These are phyloP conservation scores for Mormyrus hasselquistii DNA, from an alignment of 2,797 vertebrate species.

Conservation along the genomic window DNA sequence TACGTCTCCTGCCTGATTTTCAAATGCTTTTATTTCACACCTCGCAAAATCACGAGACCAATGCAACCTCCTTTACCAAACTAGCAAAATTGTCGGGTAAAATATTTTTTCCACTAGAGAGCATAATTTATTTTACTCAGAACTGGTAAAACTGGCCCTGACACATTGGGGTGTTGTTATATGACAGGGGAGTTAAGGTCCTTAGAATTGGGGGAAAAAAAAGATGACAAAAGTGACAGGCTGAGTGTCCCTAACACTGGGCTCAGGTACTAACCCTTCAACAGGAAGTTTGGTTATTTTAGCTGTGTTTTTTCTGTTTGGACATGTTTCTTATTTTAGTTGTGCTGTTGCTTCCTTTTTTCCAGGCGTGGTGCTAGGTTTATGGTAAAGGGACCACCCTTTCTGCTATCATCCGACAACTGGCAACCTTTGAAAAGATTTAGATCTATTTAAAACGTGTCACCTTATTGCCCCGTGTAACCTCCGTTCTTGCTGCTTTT, in stretches of 20 bases:
- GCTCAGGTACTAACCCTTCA: slow-evolving; percentile 8
- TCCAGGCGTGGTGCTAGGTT: neutral
- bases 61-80: neutral
- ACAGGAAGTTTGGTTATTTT: slow-evolving; percentile 16
- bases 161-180: neutral
- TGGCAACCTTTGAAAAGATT: slow-evolving; percentile 8
- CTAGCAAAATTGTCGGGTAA: neutral
- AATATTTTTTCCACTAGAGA: neutral
- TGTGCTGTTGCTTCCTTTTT: slow-evolving; percentile 5
- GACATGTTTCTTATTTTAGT: slow-evolving; percentile 11
- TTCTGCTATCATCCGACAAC: neutral
- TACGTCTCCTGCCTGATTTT: neutral
- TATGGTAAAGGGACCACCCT: neutral
- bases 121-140: neutral
- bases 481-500: neutral
- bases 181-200: neutral
- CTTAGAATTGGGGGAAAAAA: neutral
- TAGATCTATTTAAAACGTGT: neutral
- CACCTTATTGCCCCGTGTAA: neutral
- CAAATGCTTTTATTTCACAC: neutral
- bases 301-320: slow-evolving; percentile 11
- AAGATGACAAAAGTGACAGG: neutral
- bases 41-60: neutral
- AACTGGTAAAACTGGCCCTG: neutral
- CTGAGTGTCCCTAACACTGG: neutral